Percentiles rank a stretch among this genome's conserved stretches.
Evolutionary conservation across 2,888 invertebrate species (phyloP).

Genomic region (Drosophila nr. perissopoda): DNA sequence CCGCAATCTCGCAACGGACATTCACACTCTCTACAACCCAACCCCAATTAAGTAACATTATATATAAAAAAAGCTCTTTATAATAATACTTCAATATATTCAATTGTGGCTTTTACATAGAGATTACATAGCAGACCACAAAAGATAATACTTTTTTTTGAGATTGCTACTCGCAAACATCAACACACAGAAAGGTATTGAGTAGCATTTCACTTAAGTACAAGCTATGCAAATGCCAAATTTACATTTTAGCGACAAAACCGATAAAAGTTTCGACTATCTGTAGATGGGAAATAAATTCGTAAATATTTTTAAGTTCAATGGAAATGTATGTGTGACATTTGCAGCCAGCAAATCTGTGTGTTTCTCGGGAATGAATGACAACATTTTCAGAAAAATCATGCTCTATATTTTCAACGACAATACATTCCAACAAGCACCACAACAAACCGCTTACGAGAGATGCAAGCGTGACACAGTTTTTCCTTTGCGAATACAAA

Average conservation of each 20-base stretch:
- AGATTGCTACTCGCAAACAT: background rate
- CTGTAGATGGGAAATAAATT: conserved; percentile 20
- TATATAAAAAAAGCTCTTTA: background rate
- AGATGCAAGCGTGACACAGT: background rate
- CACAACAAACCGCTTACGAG: conserved; percentile 16
- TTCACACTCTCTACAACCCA: background rate
- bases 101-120: background rate
- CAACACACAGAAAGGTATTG: conserved; percentile 18
- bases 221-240: conserved; percentile 66
- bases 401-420: conserved; percentile 41
- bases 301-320: conserved; percentile 58
- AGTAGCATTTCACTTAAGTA: conserved; percentile 58
- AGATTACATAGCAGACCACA: conserved; percentile 8
- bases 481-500: background rate
- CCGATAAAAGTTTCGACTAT: background rate
- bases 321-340: conserved; percentile 59
- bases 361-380: conserved; percentile 26
- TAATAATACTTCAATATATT: background rate
- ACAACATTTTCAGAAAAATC: conserved; percentile 55
- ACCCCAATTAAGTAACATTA: background rate
- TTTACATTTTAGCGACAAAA: conserved; percentile 9
- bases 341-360: conserved; percentile 19
- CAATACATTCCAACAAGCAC: conserved; percentile 16
- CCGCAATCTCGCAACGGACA: background rate
- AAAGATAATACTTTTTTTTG: conserved; percentile 29